These are phyloP conservation scores for Gymnopithys bicolor DNA, from an alignment of 2,797 vertebrate species.

Conservation along the genomic window DNA sequence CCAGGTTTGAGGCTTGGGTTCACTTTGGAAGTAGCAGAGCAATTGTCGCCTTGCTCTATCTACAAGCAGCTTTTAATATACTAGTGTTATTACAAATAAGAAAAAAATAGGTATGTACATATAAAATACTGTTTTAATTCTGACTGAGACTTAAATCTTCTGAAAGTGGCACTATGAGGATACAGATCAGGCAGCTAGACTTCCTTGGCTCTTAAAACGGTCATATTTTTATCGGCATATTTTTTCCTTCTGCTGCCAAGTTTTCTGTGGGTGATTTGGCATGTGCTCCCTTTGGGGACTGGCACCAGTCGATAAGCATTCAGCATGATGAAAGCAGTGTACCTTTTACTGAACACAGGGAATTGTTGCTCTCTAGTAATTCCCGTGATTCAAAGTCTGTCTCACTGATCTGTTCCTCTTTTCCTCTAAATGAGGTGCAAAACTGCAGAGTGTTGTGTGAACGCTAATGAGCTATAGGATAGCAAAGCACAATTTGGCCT, in stretches of 20 bases:
- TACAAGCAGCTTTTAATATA: background rate
- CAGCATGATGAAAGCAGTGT: background rate
- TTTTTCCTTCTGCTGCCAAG: background rate
- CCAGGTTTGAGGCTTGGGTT: background rate
- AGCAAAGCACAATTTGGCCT: background rate
- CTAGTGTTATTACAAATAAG: background rate
- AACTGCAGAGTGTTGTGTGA: background rate
- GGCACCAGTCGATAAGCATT: background rate
- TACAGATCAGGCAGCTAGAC: background rate
- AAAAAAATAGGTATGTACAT: background rate
- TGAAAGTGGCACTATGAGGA: background rate
- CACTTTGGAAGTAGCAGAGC: background rate
- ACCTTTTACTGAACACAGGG: background rate
- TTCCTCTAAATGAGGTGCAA: background rate
- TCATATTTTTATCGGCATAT: background rate
- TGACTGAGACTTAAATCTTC: background rate
- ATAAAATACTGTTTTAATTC: background rate
- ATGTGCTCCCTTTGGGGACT: background rate
- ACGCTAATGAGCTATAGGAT: background rate
- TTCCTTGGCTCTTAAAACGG: background rate
- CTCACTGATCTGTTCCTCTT: rapidly evolving
- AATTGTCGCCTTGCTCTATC: background rate
- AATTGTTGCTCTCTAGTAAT: background rate
- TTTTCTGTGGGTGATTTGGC: background rate
- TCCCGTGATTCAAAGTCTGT: background rate